A percentile compares a stretch with the other conserved stretches of the same genome.
These are phyloP conservation scores for Antigone vipio DNA, from an alignment of 2,113 vertebrate genomes.

Conservation along the genomic window DNA sequence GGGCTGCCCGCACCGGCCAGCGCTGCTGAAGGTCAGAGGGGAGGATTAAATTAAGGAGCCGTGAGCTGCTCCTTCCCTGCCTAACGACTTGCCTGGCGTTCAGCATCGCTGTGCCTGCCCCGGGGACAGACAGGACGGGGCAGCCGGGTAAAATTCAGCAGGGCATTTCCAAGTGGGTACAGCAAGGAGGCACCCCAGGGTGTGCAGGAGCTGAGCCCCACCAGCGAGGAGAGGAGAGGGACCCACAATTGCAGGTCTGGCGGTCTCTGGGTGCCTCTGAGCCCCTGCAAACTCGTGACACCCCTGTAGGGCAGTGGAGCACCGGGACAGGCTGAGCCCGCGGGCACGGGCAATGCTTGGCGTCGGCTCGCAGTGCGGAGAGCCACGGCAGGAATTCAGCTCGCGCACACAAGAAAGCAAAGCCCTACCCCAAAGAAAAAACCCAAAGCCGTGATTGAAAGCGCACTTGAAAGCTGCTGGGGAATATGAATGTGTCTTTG, in stretches of 20 bases:
- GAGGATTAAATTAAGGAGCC: background rate
- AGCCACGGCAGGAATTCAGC: slow-evolving; percentile 37
- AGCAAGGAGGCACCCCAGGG: background rate
- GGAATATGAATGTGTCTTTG: slow-evolving; percentile 77
- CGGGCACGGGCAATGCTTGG: background rate
- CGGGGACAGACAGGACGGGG: background rate
- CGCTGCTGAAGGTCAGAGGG: background rate
- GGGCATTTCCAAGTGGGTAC: background rate
- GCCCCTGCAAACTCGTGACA: background rate
- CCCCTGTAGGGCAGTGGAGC: background rate
- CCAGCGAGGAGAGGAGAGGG: background rate
- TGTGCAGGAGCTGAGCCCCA: background rate
- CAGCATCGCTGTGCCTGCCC: background rate
- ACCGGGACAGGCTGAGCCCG: background rate
- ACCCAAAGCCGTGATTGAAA: slow-evolving; percentile 64
- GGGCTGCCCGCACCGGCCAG: background rate
- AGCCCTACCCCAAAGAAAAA: slow-evolving; percentile 47
- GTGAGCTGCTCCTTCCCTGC: background rate
- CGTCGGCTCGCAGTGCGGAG: background rate
- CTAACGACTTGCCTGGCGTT: background rate
- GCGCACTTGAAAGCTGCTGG: slow-evolving; percentile 75
- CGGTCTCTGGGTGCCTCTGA: background rate
- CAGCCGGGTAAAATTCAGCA: background rate
- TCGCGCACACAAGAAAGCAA: background rate
- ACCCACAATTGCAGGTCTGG: background rate